Conservation (phyloP, 1,140 invertebrate species). For the Papilio helenus region DNA sequence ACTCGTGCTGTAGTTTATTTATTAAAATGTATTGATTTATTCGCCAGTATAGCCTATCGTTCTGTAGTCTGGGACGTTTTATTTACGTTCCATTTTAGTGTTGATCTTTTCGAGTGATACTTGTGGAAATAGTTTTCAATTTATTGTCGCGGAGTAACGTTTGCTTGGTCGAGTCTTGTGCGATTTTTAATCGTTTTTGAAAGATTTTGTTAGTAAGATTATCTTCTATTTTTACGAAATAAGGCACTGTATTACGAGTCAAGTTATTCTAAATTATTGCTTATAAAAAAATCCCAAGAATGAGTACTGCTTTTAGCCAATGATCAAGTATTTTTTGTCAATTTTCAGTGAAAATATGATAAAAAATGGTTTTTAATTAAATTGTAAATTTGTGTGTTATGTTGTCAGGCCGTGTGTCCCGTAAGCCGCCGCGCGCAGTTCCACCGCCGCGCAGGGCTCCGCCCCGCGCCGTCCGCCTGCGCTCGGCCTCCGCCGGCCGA, state of each 20-base stretch:
- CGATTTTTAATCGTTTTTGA: background rate
- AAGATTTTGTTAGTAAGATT: background rate
- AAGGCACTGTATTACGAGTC: no score
- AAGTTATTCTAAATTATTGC: no score
- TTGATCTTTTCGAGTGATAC: background rate
- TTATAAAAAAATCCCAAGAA: no score
- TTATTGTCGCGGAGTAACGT: background rate
- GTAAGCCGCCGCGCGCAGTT: constrained; percentile 85
- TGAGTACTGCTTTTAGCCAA: no score
- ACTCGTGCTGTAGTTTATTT: background rate
- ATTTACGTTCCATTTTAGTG: background rate
- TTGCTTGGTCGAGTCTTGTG: background rate
- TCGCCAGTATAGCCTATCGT: background rate
- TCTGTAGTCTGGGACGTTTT: background rate
- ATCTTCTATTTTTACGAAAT: background rate
- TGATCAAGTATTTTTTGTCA: no score
- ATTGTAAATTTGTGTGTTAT: background rate
- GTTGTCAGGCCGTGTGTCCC: constrained; percentile 64
- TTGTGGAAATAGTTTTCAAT: background rate
- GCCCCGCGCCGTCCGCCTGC: constrained; percentile 80
- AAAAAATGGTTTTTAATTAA: background rate
- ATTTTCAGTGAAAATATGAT: no score
- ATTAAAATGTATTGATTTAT: background rate
- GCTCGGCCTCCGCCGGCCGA: constrained; percentile 92
- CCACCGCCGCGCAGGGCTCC: constrained; percentile 57